Evolutionary conservation across 2,888 invertebrate species (phyloP).

Genomic region (Apodemia hepburni): DNA sequence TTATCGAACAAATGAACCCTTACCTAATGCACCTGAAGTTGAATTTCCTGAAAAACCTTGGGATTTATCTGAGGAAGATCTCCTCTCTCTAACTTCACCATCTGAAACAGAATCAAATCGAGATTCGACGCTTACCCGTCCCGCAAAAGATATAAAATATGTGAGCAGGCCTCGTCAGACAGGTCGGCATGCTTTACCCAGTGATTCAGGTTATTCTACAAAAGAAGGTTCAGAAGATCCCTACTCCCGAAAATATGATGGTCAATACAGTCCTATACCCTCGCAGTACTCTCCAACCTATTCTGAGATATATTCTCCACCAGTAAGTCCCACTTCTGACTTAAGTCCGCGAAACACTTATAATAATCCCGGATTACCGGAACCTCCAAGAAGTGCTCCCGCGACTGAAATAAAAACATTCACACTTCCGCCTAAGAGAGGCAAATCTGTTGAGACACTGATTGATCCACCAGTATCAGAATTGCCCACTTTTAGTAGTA

Average conservation of each 20-base stretch:
- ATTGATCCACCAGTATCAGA: slow-evolving; percentile 63
- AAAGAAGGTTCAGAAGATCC: slow-evolving; percentile 69
- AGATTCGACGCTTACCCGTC: slow-evolving; percentile 77
- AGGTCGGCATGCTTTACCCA: slow-evolving; percentile 77
- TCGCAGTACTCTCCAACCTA: slow-evolving; percentile 71
- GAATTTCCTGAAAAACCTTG: slow-evolving; percentile 91
- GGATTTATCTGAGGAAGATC: slow-evolving; percentile 86
- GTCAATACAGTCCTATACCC: slow-evolving; percentile 66
- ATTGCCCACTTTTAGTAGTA: slow-evolving; percentile 60
- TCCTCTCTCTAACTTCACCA: slow-evolving; percentile 73
- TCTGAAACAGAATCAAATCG: slow-evolving; percentile 81
- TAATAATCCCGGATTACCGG: slow-evolving; percentile 60
- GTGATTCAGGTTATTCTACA: slow-evolving; percentile 71
- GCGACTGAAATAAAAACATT: slow-evolving; percentile 65
- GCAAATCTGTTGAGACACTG: slow-evolving; percentile 68
- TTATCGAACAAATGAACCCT: slow-evolving; percentile 92
- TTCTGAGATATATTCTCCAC: slow-evolving; percentile 75
- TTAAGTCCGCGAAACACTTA: slow-evolving; percentile 63
- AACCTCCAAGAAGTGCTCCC: slow-evolving; percentile 65
- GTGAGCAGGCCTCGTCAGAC: slow-evolving; percentile 79
- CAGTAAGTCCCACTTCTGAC: slow-evolving; percentile 68
- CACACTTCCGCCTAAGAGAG: slow-evolving; percentile 60
- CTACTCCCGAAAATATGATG: slow-evolving; percentile 58
- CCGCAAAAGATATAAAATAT: slow-evolving; percentile 82
- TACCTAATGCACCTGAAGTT: slow-evolving; percentile 85